Evolutionary conservation across 2,888 invertebrate genomes (phyloP).

Genomic region (Acanthosepion lycidas): DNA sequence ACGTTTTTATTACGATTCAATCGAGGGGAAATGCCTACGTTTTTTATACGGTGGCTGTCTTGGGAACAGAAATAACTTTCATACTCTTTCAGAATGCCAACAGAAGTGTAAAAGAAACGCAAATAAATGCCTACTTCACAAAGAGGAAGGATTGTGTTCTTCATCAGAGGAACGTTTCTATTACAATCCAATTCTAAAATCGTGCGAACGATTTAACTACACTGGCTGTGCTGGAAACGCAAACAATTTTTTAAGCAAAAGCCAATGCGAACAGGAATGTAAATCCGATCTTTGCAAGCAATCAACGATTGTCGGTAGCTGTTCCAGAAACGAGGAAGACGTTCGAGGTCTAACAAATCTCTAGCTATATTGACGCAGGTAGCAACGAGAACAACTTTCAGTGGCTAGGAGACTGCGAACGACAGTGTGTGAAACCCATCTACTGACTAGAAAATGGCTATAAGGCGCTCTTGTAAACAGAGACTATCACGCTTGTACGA

Average conservation of each 20-base stretch:
- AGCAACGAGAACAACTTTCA: background rate
- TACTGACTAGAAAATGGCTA: background rate
- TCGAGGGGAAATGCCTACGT: background rate
- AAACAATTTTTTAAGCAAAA: background rate
- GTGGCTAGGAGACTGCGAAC: background rate
- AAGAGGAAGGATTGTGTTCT: background rate
- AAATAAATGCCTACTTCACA: background rate
- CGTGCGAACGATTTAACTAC: background rate
- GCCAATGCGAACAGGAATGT: background rate
- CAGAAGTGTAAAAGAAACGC: background rate
- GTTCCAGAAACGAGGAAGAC: background rate
- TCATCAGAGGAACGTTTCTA: background rate
- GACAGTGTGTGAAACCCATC: background rate
- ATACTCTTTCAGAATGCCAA: background rate
- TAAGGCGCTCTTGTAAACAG: background rate
- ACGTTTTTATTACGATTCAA: background rate
- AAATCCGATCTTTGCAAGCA: background rate
- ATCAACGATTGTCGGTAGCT: background rate
- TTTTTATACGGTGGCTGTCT: background rate
- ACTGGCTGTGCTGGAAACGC: background rate
- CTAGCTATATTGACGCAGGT: background rate
- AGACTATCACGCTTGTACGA: background rate
- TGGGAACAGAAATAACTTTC: background rate
- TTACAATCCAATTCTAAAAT: background rate
- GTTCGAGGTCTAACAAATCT: background rate